A percentile compares a stretch with the other conserved stretches of the same genome.
Evolutionary conservation across 2,888 invertebrate genomes (phyloP).

Genomic region (Cancer borealis): DNA sequence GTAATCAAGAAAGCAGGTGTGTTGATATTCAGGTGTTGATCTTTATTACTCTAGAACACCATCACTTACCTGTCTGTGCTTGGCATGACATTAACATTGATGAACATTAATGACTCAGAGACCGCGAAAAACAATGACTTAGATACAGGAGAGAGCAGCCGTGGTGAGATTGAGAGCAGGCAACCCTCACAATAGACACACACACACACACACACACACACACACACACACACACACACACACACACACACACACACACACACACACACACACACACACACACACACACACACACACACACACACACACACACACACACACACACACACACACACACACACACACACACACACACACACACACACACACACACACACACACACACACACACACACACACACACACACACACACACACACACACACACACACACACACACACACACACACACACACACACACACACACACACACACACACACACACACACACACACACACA

Average conservation of each 20-base stretch:
- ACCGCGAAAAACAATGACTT: neutral
- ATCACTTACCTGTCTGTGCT: neutral
- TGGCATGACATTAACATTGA: neutral
- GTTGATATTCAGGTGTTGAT: slow-evolving; percentile 28
- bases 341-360: neutral
- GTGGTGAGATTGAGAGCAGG: neutral
- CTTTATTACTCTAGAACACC: neutral
- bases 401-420: too few relatives aligned
- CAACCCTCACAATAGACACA: neutral
- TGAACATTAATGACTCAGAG: neutral
- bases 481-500: too few relatives aligned
- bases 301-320: too few relatives aligned
- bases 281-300: neutral
- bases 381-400: too few relatives aligned
- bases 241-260: slow-evolving; percentile 4
- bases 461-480: neutral
- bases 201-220: slow-evolving; percentile 13
- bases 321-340: too few relatives aligned
- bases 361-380: neutral
- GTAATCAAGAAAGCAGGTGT: neutral
- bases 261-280: slow-evolving; percentile 13
- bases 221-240: slow-evolving; percentile 9
- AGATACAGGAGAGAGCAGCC: neutral
- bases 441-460: neutral
- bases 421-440: too few relatives aligned